Evolutionary conservation across 2,113 vertebrate genomes (phyloP).

Genomic region (Anolis carolinensis): DNA sequence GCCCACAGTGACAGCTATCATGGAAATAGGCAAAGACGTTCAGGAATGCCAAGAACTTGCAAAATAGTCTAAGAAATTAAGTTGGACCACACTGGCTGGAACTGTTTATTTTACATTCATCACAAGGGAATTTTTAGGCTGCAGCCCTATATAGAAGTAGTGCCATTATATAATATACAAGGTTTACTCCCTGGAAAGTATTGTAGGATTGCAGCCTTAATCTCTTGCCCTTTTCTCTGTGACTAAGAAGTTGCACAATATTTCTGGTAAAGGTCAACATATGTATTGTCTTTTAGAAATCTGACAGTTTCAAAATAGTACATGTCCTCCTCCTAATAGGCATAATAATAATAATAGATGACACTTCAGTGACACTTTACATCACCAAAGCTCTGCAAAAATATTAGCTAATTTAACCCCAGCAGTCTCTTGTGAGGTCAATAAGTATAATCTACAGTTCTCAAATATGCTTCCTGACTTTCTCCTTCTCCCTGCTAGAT

Average conservation of each 20-base stretch:
- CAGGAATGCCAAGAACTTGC: not conserved
- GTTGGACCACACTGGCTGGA: not conserved
- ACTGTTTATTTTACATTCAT: slow-evolving; percentile 24
- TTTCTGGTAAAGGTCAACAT: slow-evolving; percentile 39
- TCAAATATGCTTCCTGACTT: slow-evolving; percentile 48
- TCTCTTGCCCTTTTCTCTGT: slow-evolving; percentile 12
- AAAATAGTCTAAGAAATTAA: not conserved
- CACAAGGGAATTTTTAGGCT: not conserved
- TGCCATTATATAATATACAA: not conserved
- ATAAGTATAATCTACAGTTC: slow-evolving; percentile 63
- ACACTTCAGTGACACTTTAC: slow-evolving; percentile 45
- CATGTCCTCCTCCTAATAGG: slow-evolving; percentile 29
- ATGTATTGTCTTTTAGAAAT: slow-evolving; percentile 52
- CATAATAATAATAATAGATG: slow-evolving; percentile 48
- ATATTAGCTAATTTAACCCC: slow-evolving; percentile 68
- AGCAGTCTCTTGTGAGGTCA: slow-evolving; percentile 49
- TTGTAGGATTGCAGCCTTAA: not conserved
- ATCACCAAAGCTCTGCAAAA: slow-evolving; percentile 52
- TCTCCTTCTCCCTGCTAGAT: slow-evolving; percentile 53
- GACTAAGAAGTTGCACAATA: slow-evolving; percentile 47
- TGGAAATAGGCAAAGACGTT: not conserved
- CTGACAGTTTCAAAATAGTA: slow-evolving; percentile 36
- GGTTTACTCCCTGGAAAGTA: not conserved
- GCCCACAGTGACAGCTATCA: not conserved
- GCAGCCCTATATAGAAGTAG: not conserved